phyloP scores from a whole-genome alignment of 2,888 invertebrate genomes.

The Hydropsyche betteni region DNA sequence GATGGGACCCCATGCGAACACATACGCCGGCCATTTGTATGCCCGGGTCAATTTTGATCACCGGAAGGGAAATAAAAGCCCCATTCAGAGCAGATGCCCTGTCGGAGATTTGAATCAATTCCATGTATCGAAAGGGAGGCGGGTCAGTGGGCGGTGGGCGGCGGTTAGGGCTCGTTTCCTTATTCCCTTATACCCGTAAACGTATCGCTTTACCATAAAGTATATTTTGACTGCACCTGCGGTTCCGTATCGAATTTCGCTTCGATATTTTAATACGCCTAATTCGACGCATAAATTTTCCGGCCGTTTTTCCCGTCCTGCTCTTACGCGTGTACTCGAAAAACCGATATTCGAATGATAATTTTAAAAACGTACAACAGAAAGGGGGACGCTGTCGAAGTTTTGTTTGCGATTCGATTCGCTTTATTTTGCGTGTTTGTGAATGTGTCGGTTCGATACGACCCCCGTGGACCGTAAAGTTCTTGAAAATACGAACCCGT shows the following conservation, averaged over 20 bases:
- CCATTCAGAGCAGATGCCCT: slow-evolving; percentile 46
- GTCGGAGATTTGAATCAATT: slow-evolving; percentile 46
- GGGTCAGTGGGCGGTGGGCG: neutral
- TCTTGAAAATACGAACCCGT: neutral
- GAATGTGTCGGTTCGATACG: neutral
- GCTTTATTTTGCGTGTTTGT: slow-evolving; percentile 6
- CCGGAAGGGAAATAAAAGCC: slow-evolving; percentile 44
- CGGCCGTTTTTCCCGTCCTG: slow-evolving; percentile 3
- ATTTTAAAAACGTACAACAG: slow-evolving; percentile 9
- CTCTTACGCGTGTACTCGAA: neutral
- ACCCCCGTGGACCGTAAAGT: slow-evolving; percentile 7
- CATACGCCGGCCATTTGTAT: slow-evolving; percentile 42
- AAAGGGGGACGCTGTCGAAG: slow-evolving; percentile 3
- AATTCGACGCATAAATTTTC: slow-evolving; percentile 29
- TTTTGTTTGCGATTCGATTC: slow-evolving; percentile 6
- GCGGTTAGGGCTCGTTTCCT: slow-evolving; percentile 33
- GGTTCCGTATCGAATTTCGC: slow-evolving; percentile 18
- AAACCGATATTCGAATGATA: neutral
- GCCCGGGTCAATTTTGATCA: slow-evolving; percentile 43
- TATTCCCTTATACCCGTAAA: slow-evolving; percentile 36
- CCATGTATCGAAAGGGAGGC: slow-evolving; percentile 28
- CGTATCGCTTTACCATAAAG: slow-evolving; percentile 47
- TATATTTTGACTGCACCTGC: slow-evolving; percentile 43
- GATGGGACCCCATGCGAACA: neutral
- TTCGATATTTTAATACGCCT: slow-evolving; percentile 32